These are phyloP conservation scores for Thunnus maccoyii DNA, from an alignment of 2,113 vertebrate species.

Conservation along the genomic window DNA sequence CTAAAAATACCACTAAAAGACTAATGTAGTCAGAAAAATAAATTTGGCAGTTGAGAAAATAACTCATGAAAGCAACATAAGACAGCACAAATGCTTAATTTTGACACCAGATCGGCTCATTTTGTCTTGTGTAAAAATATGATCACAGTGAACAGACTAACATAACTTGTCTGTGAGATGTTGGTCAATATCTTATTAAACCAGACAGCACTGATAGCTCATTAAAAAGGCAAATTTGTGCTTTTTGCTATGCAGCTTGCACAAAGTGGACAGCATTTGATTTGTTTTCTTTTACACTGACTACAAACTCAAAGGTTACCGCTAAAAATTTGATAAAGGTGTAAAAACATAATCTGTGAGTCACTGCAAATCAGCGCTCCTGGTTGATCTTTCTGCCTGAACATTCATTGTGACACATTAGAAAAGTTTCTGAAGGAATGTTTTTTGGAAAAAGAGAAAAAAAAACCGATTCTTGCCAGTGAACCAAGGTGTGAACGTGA, in stretches of 20 bases:
- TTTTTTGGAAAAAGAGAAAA: not conserved
- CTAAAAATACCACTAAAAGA: no score
- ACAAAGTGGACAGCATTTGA: constrained; percentile 1
- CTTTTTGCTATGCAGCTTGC: not conserved
- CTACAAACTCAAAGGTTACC: constrained; percentile 31
- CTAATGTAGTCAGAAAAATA: no score
- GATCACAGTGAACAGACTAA: constrained; percentile 2
- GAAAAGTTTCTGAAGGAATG: constrained; percentile 52
- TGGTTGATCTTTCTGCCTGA: constrained; percentile 57
- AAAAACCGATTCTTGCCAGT: constrained; percentile 23
- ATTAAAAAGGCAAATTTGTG: constrained; percentile 17
- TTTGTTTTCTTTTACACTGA: constrained; percentile 40
- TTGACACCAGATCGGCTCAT: constrained; percentile 14
- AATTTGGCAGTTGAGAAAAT: not conserved
- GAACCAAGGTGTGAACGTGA: constrained; percentile 23
- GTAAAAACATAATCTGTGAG: constrained; percentile 37
- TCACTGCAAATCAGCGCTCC: constrained; percentile 25
- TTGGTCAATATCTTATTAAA: constrained; percentile 32
- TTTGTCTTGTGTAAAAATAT: not conserved
- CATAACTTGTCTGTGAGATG: constrained; percentile 5
- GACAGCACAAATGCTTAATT: not conserved
- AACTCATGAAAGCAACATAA: not conserved
- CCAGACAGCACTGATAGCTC: constrained; percentile 35
- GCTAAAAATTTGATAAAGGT: constrained; percentile 18
- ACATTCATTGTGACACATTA: constrained; percentile 61